Percentiles rank a stretch among this genome's conserved stretches.
These are phyloP conservation scores for Drosophila mayaguana DNA, from an alignment of 2,888 invertebrate genomes.

Conservation along the genomic window DNA sequence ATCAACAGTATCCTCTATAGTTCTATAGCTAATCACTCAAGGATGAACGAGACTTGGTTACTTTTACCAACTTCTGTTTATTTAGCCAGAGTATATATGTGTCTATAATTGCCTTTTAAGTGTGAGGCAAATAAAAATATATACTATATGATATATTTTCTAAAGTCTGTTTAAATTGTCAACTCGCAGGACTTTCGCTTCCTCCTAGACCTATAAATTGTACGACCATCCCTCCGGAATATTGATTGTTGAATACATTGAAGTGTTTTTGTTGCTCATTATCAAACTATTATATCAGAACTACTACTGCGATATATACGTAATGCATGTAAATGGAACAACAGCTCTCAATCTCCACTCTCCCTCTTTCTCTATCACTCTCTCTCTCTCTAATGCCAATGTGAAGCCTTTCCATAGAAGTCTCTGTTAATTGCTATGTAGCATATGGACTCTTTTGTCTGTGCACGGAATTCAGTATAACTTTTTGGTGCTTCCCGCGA, in stretches of 20 bases:
- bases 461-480: conserved; percentile 21
- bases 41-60: background rate
- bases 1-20: background rate
- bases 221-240: background rate
- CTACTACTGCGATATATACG: background rate
- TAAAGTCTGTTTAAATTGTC: background rate
- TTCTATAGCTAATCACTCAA: background rate
- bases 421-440: conserved; percentile 5
- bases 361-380: too few species aligned
- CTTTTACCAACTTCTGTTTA: background rate
- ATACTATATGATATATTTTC: too few species aligned
- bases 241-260: background rate
- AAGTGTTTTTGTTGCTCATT: background rate
- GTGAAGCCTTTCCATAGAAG: conserved; percentile 1
- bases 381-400: background rate
- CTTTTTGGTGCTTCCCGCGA: conserved; percentile 33
- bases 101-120: background rate
- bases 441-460: conserved; percentile 2
- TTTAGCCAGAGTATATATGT: background rate
- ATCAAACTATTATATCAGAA: background rate
- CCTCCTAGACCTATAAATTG: background rate
- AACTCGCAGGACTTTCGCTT: background rate
- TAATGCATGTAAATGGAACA: background rate
- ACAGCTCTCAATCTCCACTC: too few species aligned
- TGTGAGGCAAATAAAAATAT: too few species aligned